These are phyloP conservation scores for Horisme vitalbata DNA, from an alignment of 2,888 invertebrate species.

Conservation along the genomic window DNA sequence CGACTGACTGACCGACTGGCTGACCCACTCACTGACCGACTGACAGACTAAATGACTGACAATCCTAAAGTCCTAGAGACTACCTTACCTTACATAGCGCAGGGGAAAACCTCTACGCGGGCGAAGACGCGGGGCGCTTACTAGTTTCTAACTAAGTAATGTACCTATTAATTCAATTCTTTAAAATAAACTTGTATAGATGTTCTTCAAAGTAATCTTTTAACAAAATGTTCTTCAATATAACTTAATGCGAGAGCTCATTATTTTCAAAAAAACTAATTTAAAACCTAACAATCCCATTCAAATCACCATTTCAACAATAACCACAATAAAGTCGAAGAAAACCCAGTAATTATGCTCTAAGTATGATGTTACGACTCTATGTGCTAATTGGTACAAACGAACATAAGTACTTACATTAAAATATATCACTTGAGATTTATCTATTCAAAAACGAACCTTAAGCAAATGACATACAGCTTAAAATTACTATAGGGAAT, in stretches of 20 bases:
- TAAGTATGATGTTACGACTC: conserved; percentile 37
- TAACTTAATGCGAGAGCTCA: conserved; percentile 16
- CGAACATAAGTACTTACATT: conserved; percentile 24
- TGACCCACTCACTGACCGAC: no score
- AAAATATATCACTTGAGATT: conserved; percentile 18
- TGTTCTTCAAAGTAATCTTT: no score
- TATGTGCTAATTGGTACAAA: conserved; percentile 59
- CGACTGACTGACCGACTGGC: no score
- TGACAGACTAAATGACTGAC: no score
- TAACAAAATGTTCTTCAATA: conserved; percentile 4
- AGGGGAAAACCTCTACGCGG: no score
- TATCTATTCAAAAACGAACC: conserved; percentile 9
- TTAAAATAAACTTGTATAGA: no score
- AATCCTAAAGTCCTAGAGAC: no score
- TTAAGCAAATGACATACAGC: conserved; percentile 1
- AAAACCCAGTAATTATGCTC: conserved; percentile 35
- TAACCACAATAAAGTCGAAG: conserved; percentile 31
- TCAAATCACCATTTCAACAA: conserved; percentile 32
- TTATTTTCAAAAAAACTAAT: conserved; percentile 24
- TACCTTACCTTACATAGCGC: no score
- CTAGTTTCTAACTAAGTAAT: no score
- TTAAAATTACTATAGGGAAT: conserved; percentile 4
- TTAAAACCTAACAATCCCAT: conserved; percentile 28
- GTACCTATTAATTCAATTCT: no score
- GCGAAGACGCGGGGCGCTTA: no score